A percentile compares a stretch with the other conserved stretches of the same genome.
Evolutionary conservation across 1,140 invertebrate species (phyloP).

Genomic region (Polypedilum pembai): DNA sequence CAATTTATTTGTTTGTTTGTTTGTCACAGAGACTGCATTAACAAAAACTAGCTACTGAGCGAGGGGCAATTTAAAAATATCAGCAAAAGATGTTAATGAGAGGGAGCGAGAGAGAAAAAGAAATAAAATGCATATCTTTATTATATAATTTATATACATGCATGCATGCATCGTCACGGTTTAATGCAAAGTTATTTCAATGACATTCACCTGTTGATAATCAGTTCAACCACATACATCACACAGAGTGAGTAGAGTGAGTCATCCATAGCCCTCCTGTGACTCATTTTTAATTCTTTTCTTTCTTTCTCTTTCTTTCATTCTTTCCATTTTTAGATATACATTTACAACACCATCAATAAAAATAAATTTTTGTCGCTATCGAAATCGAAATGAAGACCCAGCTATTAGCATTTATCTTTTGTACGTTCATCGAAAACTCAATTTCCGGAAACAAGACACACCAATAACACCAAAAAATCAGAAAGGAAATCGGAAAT

Average conservation of each 20-base stretch:
- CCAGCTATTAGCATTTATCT: background rate
- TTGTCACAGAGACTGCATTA: no score
- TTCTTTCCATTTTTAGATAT: background rate
- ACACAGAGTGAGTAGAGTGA: background rate
- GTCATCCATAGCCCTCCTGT: background rate
- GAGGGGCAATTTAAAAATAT: background rate
- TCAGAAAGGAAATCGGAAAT: slow-evolving; percentile 17
- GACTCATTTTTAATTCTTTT: background rate
- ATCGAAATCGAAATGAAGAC: background rate
- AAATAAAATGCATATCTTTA: slow-evolving; percentile 10
- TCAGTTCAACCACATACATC: slow-evolving; percentile 16
- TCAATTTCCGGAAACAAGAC: background rate
- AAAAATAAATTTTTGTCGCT: slow-evolving; percentile 5
- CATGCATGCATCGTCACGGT: slow-evolving; percentile 9
- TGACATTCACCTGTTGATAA: slow-evolving; percentile 17
- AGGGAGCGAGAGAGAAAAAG: no score
- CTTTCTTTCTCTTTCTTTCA: background rate
- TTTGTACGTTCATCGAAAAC: background rate
- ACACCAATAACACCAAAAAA: background rate
- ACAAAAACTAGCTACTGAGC: no score
- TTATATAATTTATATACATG: background rate
- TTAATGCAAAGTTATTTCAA: slow-evolving; percentile 12
- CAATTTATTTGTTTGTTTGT: no score
- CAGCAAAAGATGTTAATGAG: slow-evolving; percentile 10
- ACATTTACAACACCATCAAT: background rate